Base-by-base conservation (phyloP, 2,888 invertebrate species). In the Orgyia antiqua region DNA sequence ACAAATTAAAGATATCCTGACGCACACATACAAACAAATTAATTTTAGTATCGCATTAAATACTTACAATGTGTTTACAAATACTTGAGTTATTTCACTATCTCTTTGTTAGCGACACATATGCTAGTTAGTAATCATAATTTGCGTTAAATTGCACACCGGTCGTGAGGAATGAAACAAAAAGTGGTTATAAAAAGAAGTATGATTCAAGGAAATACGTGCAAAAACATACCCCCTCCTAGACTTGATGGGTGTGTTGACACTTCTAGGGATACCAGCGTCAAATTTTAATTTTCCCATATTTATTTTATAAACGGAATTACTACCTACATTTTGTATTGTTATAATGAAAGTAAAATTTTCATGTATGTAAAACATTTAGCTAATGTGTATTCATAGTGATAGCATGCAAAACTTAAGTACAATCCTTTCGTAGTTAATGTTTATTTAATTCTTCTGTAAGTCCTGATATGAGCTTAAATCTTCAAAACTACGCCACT, bases 31-130 rank as follows among this genome's bases (percentile, higher is more conserved):
- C 65, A 63, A 57, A 39, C 40, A 10, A 48, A 57, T 46, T 77
- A 77, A 75, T 70, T 74, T 70, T 77, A 77, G 71, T 66, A 64
- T 52, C 62, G 42, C 51, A 37, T 47, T 41, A 8, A 28, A 41
- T 53, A 52, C 54, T 46, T 39, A 50, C 44, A n/a, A n/a, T n/a
- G 24, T 39, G 34, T 39, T 24, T 23, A 24, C 30, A 27, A 36
- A 39, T 34, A 37, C 25, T 39, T 21, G 27, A 4, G n/a, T 21
- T 41, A 32, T 37, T 27, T 33, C 29, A 23, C 24, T 32, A 24
- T 51, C 26, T 43, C 50, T 49, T 46, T 27, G 31, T 35, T 12
- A 17, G 42, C 40, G 39, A 42, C 27, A 18, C 17, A 31, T 42
- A 9, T 27, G 25, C 45, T 45, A 46, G 25, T 34, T 28, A 25